Percentiles rank a stretch among this genome's conserved stretches.
These are phyloP conservation scores for Danaus plexippus DNA, from an alignment of 1,140 invertebrate genomes.

Conservation along the genomic window DNA sequence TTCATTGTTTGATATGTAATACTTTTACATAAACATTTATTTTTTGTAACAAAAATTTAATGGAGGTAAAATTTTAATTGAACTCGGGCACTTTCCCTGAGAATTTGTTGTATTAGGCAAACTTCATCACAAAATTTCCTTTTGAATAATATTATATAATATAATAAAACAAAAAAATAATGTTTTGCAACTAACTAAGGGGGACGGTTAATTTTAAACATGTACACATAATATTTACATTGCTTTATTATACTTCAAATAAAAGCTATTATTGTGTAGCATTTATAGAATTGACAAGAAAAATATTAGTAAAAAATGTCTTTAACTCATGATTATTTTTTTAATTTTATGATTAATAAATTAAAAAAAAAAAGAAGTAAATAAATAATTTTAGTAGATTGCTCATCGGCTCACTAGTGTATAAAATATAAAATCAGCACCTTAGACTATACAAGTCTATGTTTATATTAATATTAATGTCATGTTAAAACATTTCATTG, in stretches of 20 bases:
- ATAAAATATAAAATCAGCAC: slow-evolving; percentile 31
- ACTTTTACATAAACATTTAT: too few relatives aligned
- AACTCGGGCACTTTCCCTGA: too few relatives aligned
- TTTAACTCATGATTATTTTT: slow-evolving; percentile 41
- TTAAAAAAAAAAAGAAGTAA: slow-evolving; percentile 42
- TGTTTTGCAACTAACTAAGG: not conserved
- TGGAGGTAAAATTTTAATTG: too few relatives aligned
- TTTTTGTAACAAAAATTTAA: too few relatives aligned
- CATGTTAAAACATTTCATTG: slow-evolving; percentile 23
- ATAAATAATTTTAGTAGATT: slow-evolving; percentile 35
- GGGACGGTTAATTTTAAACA: slow-evolving; percentile 23
- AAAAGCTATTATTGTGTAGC: slow-evolving; percentile 21
- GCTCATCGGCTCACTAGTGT: slow-evolving; percentile 30
- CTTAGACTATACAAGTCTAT: slow-evolving; percentile 21
- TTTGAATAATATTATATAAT: too few relatives aligned
- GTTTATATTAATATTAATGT: slow-evolving; percentile 29
- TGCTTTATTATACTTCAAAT: slow-evolving; percentile 19
- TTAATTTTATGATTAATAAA: slow-evolving; percentile 37
- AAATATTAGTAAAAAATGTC: slow-evolving; percentile 62
- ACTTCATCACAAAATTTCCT: too few relatives aligned
- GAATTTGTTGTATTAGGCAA: too few relatives aligned
- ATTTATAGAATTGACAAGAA: slow-evolving; percentile 66
- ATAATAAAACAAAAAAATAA: not conserved
- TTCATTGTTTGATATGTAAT: too few relatives aligned
- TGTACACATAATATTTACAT: slow-evolving; percentile 23